Conservation (phyloP, 2,888 invertebrate species). For the Bombylius major region DNA sequence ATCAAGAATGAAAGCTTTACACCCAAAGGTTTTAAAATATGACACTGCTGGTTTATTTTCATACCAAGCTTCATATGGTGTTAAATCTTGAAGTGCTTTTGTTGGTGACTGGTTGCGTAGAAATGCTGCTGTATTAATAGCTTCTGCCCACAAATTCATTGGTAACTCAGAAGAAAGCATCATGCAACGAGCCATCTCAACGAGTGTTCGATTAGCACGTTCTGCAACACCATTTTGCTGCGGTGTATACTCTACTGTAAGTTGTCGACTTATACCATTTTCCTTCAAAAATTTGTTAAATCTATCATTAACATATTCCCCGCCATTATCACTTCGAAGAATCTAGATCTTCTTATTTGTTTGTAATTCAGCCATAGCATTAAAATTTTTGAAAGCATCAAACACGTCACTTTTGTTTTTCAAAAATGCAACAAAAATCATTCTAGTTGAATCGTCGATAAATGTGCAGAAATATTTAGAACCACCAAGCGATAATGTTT, state of each 20-base stretch:
- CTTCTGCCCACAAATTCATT: slow-evolving; percentile 18
- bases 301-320: slow-evolving; percentile 5
- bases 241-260: slow-evolving; percentile 9
- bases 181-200: slow-evolving; percentile 21
- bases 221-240: slow-evolving; percentile 16
- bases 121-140: slow-evolving; percentile 14
- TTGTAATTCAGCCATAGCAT: slow-evolving; percentile 10
- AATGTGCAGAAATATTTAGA: slow-evolving; percentile 13
- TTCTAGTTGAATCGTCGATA: slow-evolving; percentile 13
- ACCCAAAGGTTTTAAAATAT: slow-evolving; percentile 14
- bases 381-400: slow-evolving; percentile 12
- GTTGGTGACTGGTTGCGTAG: slow-evolving; percentile 13
- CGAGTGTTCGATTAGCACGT: slow-evolving; percentile 12
- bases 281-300: slow-evolving; percentile 6
- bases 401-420: slow-evolving; percentile 13
- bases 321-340: slow-evolving; percentile 10
- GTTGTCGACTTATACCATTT: slow-evolving; percentile 5
- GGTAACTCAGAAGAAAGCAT: slow-evolving; percentile 15
- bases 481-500: slow-evolving; percentile 5
- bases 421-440: slow-evolving; percentile 12
- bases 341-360: slow-evolving; percentile 11
- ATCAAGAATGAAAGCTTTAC: slow-evolving; percentile 11
- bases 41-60: slow-evolving; percentile 12
- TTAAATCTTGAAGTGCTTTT: slow-evolving; percentile 11
- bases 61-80: slow-evolving; percentile 18